Evolutionary conservation across 2,113 vertebrate species (phyloP), one percentile per base, ranked within the genome.

Genomic region (Pachyramphus minor): DNA sequence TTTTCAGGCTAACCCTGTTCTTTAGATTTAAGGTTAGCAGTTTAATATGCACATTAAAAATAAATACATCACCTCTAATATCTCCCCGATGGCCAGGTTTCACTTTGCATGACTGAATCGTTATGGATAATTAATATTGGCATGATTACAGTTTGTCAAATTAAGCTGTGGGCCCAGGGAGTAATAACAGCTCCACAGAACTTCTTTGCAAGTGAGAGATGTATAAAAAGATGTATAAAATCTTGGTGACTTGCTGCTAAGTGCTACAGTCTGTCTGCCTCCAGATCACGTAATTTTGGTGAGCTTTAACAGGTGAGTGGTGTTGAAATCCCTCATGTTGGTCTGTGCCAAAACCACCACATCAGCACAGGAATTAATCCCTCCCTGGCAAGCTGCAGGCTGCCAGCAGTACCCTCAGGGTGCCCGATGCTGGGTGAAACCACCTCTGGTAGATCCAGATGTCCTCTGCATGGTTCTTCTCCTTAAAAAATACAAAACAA

Each of bases 31-130:
- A 95, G 88, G 68, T 67, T 62, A 87, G 44, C 31, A 59, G 83
- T 81, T 88, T 81, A 95, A 93, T 93, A 93, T 89, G 94, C 68
- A 87, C 80, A 95, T 89, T 81, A 90, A 93, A 95, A 95, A 81
- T 93, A 90, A 86, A 66, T 28, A 88, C 79, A 62, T 80, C 76
- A 92, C 68, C 68, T 95, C 68, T 84, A 81, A 96, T 84, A 88
- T 41, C 73, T 97, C 90, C 86, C 93, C 2, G 0, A 72, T 60
- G 86, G 80, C 42, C 89, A 92, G 68, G 44, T 78, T 92, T 96
- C 90, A 78, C 56, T 95, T 89, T 84, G 86, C 50, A 53, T 67
- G 64, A 52, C 79, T 89, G 83, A 86, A 64, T 95, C 31, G 14
- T 94, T 94, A 77, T 10, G 27, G 50, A 14, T 93, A 94, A 94